Conservation (phyloP, 1,140 invertebrate genomes). For the Drosophila ananassae region DNA sequence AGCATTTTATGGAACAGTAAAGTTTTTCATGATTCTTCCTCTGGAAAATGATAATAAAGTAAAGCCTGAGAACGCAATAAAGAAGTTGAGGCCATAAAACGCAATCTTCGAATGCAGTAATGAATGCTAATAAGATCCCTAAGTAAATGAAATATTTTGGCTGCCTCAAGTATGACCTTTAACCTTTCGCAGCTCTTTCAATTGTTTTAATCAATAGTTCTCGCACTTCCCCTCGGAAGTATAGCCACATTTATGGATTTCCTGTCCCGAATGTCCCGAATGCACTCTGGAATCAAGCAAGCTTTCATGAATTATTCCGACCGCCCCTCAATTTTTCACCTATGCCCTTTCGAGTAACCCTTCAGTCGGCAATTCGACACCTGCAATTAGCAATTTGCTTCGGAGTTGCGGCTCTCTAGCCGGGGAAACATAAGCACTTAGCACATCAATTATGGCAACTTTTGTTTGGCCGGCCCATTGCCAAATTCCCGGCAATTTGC, state of each 20-base stretch:
- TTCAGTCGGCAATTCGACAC: conserved; percentile 62
- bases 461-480: conserved; percentile 36
- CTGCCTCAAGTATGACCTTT: no score
- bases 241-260: conserved; percentile 8
- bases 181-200: no score
- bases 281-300: not conserved
- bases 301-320: not conserved
- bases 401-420: conserved; percentile 3
- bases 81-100: no score
- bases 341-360: conserved; percentile 34
- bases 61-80: not conserved
- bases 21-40: conserved; percentile 5
- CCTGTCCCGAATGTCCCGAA: conserved; percentile 22
- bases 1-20: conserved; percentile 53
- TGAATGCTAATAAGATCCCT: no score
- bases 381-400: conserved; percentile 61
- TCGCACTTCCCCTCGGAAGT: not conserved
- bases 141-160: no score
- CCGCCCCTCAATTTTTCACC: conserved; percentile 21
- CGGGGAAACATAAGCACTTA: conserved; percentile 34
- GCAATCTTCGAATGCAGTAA: no score
- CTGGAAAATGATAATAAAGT: not conserved
- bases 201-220: not conserved
- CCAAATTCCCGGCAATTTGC: conserved; percentile 64
- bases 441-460: conserved; percentile 59